Percentiles rank a stretch among this genome's conserved stretches.
Conservation (phyloP, 2,888 invertebrate species). For the Sericinus montela region DNA sequence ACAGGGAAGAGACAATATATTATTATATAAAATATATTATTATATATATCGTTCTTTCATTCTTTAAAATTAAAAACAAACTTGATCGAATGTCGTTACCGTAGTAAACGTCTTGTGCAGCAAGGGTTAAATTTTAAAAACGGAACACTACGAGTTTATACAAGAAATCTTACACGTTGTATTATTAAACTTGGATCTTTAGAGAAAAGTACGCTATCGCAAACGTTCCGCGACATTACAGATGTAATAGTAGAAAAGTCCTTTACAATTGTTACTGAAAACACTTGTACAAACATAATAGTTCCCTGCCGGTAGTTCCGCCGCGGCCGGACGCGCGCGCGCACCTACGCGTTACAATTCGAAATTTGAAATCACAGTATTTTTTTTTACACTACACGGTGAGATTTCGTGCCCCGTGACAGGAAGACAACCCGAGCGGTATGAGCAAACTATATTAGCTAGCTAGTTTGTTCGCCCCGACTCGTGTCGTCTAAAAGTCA, state of each 20-base stretch:
- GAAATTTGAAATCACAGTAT: constrained; percentile 5
- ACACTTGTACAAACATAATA: constrained; percentile 71
- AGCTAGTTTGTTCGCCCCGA: constrained; percentile 79
- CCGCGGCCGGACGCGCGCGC: constrained; percentile 34
- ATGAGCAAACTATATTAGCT: constrained; percentile 70
- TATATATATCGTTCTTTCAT: too few species aligned
- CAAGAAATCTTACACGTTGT: too few species aligned
- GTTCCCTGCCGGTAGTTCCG: constrained; percentile 52
- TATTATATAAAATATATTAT: too few species aligned
- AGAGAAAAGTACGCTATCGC: constrained; percentile 22
- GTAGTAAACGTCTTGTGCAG: constrained; percentile 30
- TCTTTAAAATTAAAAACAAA: too few species aligned
- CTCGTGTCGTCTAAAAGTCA: constrained; percentile 71
- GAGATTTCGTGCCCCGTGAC: constrained; percentile 37
- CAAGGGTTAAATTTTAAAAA: too few species aligned
- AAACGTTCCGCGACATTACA: constrained; percentile 51
- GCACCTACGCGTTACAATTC: constrained; percentile 23
- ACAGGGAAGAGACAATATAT: too few species aligned
- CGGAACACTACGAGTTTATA: too few species aligned
- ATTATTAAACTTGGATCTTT: neutral
- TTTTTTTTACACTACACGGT: neutral
- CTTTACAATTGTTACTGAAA: constrained; percentile 73
- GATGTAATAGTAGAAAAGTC: constrained; percentile 73
- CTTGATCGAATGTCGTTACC: neutral
- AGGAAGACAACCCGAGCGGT: constrained; percentile 71